Evolutionary conservation across 23 tunicate genomes (phyloP).

Genomic region (Oikopleura vanhoeffeni): DNA sequence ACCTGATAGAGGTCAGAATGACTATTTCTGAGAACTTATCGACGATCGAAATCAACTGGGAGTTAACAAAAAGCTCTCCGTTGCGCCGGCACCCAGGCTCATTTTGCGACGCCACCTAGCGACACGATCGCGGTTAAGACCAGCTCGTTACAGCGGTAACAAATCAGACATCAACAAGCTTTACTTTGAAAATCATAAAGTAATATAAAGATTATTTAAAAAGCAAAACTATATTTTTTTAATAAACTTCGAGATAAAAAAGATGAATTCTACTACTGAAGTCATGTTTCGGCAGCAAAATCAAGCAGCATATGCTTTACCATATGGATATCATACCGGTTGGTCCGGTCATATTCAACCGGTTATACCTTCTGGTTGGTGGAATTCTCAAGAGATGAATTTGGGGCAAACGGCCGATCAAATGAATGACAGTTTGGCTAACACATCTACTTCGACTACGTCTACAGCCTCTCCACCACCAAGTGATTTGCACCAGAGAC

Average conservation of each 20-base stretch:
- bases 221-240: neutral
- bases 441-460: neutral
- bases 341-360: neutral
- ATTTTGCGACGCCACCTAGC: neutral
- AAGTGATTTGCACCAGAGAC: neutral
- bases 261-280: no score
- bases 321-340: neutral
- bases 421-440: neutral
- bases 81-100: no score
- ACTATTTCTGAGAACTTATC: no score
- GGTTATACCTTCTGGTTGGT: no score
- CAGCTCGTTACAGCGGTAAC: neutral
- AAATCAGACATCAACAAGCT: neutral
- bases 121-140: neutral
- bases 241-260: no score
- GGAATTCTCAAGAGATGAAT: neutral
- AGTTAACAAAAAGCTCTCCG: no score
- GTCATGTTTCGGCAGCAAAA: neutral
- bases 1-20: no score
- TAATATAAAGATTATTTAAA: neutral
- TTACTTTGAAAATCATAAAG: neutral
- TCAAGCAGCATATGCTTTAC: neutral
- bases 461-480: neutral
- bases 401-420: neutral
- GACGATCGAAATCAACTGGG: no score